Evolutionary conservation across 2,888 invertebrate genomes (phyloP), one percentile per base, ranked within the genome.

Genomic region (Limnephilus lunatus): DNA sequence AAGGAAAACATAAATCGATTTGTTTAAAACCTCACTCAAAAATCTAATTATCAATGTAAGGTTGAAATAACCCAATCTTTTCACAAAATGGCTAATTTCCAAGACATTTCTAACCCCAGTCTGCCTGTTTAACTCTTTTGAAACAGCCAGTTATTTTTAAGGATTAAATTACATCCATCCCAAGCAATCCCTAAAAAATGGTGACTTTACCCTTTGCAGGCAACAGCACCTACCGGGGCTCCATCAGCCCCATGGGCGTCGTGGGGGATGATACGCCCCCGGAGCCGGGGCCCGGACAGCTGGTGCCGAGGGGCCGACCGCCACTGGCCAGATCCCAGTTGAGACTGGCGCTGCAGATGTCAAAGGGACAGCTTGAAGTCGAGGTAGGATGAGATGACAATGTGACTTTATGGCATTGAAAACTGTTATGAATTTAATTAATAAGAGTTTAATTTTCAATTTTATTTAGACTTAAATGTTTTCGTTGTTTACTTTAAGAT

Each of bases 341-440:
- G 94, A 98, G 98, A 95, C 96, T 99, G 95, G 98, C 98, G 93
- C 97, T 99, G 94, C 97, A 98, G 94, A 98, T 99, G 96, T 97
- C 98, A 94, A 99, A 99, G 96, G 99, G 99, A 94, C 98, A 98
- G 94, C 97, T 99, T 93, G 99, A 99, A 95, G 98, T 99, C 39
- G 99, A 99, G 96, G 97, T 97, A 80, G 3, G 12, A 81, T 85
- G 3, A 32, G 32, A 35, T 85, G 4, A 3, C n/a, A 30, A n/a
- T 81, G 14, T 31, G 1, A 31, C 0, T 15, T 0, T 31, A 30
- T 31, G 19, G 4, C 30, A 15, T 81, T 81, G 30, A 81, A 30
- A 31, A 81, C 15, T 81, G 15, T 81, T 31, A 81, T 31, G 31
- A 81, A 30, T 81, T 15, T 19, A 30, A 81, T 81, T 30, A 44